Conservation (phyloP, 2,888 invertebrate genomes). For the Petrophora chlorosata region DNA sequence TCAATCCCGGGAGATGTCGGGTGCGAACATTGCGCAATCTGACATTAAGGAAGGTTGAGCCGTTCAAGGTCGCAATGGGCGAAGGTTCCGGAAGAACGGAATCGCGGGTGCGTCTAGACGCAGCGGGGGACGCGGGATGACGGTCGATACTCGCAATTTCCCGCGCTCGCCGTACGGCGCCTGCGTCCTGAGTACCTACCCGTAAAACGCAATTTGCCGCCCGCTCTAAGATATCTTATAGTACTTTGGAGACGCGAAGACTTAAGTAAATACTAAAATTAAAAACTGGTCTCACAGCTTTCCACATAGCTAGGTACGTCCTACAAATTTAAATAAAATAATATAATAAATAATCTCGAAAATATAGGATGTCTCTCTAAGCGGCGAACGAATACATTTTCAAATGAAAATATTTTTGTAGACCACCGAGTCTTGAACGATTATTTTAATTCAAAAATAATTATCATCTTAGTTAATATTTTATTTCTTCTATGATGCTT, state of each 20-base stretch:
- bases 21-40: constrained; percentile 64
- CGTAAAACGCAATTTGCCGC: constrained; percentile 58
- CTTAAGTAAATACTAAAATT: too few relatives aligned
- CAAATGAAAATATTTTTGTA: too few relatives aligned
- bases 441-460: too few relatives aligned
- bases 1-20: constrained; percentile 54
- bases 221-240: constrained; percentile 51
- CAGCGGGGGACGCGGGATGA: constrained; percentile 64
- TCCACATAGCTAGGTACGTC: too few relatives aligned
- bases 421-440: too few relatives aligned
- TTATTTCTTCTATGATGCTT: too few relatives aligned
- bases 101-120: constrained; percentile 81
- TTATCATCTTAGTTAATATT: too few relatives aligned
- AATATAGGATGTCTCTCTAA: too few relatives aligned
- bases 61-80: constrained; percentile 80
- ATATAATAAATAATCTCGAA: too few relatives aligned
- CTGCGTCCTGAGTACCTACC: constrained; percentile 67
- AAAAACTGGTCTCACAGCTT: too few relatives aligned
- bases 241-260: constrained; percentile 19
- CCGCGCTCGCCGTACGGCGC: constrained; percentile 76
- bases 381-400: too few relatives aligned
- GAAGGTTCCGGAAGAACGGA: constrained; percentile 80
- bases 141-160: constrained; percentile 82
- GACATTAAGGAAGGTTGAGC: constrained; percentile 80
- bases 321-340: too few relatives aligned